A percentile compares a stretch with the other conserved stretches of the same genome.
These are phyloP conservation scores for Pediacus dermestoides DNA, from an alignment of 2,888 invertebrate species.

Conservation along the genomic window DNA sequence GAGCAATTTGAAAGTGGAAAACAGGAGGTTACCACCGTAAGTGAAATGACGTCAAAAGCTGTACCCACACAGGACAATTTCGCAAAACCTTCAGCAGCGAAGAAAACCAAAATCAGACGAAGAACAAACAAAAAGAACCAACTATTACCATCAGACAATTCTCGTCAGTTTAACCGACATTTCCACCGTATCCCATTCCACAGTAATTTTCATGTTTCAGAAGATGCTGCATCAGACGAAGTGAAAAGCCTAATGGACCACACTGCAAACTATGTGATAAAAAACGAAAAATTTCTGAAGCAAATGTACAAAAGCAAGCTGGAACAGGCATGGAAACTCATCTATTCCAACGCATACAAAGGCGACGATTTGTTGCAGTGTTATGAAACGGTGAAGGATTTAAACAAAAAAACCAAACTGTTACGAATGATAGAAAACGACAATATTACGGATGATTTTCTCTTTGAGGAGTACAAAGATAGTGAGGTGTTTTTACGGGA, in stretches of 20 bases:
- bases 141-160: no score
- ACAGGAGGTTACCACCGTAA: no score
- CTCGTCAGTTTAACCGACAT: no score
- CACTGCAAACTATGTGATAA: conserved; percentile 38
- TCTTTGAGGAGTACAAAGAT: conserved; percentile 41
- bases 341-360: conserved; percentile 34
- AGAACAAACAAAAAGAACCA: neutral
- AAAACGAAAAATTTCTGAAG: conserved; percentile 35
- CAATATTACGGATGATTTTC: conserved; percentile 37
- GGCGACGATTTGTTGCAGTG: conserved; percentile 31
- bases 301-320: conserved; percentile 37
- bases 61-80: no score
- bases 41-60: no score
- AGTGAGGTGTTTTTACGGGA: conserved; percentile 40
- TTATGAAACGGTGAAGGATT: conserved; percentile 39
- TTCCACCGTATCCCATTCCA: no score
- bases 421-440: conserved; percentile 42
- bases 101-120: neutral
- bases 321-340: conserved; percentile 39
- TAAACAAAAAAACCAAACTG: conserved; percentile 43
- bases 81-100: neutral
- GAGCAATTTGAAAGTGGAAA: neutral
- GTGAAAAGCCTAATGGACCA: conserved; percentile 36
- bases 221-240: no score
- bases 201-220: no score